These are phyloP conservation scores for Acronicta psi DNA, from an alignment of 2,888 invertebrate species.

Conservation along the genomic window DNA sequence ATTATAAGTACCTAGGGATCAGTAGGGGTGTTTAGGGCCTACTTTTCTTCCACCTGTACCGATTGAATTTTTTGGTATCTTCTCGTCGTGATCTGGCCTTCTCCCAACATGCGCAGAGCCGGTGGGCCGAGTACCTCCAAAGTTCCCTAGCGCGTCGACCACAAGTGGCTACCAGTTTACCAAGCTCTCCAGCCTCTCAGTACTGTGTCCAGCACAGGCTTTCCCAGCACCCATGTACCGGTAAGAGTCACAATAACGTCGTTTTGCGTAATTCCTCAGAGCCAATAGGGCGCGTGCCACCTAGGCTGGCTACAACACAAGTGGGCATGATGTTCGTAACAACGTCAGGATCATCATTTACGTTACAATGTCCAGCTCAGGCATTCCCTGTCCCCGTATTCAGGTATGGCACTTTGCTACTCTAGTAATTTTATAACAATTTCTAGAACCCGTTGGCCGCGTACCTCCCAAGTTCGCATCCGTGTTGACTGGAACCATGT, in stretches of 20 bases:
- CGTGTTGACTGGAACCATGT: conserved; percentile 85
- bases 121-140: conserved; percentile 91
- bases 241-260: conserved; percentile 87
- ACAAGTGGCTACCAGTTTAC: conserved; percentile 90
- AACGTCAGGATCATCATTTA: conserved; percentile 79
- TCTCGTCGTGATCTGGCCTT: conserved; percentile 80
- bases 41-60: conserved; percentile 28
- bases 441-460: conserved; percentile 80
- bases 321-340: conserved; percentile 90
- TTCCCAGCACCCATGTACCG: conserved; percentile 92
- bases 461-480: conserved; percentile 89
- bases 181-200: conserved; percentile 85
- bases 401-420: conserved; percentile 76
- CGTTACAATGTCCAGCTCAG: conserved; percentile 93
- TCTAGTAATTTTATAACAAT: conserved; percentile 59
- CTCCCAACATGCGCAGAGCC: conserved; percentile 91
- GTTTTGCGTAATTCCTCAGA: conserved; percentile 78
- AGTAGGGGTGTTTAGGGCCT: conserved; percentile 68
- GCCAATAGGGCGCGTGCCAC: conserved; percentile 83
- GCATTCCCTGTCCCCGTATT: conserved; percentile 88
- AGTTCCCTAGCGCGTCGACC: conserved; percentile 89
- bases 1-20: conserved; percentile 53
- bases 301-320: conserved; percentile 80
- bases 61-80: conserved; percentile 58
- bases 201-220: conserved; percentile 92